A percentile compares a stretch with the other conserved stretches of the same genome.
phyloP scores from a whole-genome alignment of 2,797 vertebrate genomes.

The Todus mexicanus region DNA sequence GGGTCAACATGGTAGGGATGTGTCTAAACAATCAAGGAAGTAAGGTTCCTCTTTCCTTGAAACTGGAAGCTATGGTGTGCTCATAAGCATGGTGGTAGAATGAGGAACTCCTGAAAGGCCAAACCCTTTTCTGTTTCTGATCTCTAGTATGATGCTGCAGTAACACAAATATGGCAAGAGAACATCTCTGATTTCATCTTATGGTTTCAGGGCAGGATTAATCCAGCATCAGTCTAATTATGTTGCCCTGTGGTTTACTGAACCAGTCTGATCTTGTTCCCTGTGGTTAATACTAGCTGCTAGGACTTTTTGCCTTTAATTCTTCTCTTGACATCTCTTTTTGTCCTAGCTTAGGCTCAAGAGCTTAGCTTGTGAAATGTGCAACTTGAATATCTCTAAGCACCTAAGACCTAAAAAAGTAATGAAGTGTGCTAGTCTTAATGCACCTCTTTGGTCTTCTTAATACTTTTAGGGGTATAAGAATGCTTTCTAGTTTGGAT shows the following conservation, averaged over 20 bases:
- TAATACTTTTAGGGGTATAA: background rate
- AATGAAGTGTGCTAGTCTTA: background rate
- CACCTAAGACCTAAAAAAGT: background rate
- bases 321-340: background rate
- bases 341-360: background rate
- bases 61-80: background rate
- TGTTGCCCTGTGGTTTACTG: background rate
- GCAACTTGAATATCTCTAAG: background rate
- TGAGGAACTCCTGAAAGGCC: background rate
- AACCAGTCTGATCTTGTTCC: background rate
- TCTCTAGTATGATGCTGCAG: background rate
- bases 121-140: background rate
- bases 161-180: background rate
- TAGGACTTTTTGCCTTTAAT: background rate
- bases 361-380: background rate
- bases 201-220: background rate
- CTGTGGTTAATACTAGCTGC: background rate
- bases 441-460: background rate
- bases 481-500: background rate
- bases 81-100: background rate
- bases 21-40: background rate
- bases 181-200: background rate
- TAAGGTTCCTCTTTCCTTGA: background rate
- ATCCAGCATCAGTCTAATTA: background rate
- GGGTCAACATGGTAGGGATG: accelerated